A percentile compares a stretch with the other conserved stretches of the same genome.
These are phyloP conservation scores for Hormaphis cornu DNA, from an alignment of 1,140 invertebrate species.

Conservation along the genomic window DNA sequence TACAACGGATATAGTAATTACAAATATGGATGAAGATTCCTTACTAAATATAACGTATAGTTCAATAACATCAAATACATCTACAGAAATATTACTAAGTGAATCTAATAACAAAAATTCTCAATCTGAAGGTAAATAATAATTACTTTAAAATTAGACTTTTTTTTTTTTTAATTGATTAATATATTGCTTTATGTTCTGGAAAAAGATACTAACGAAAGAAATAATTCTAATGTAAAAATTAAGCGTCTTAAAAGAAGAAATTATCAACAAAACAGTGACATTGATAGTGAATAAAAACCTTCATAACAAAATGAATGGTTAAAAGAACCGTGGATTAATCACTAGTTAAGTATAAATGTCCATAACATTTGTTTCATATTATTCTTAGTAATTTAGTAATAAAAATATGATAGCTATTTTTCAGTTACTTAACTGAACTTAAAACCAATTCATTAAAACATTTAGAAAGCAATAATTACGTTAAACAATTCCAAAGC, in stretches of 20 bases:
- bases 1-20: too few relatives aligned
- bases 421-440: too few relatives aligned
- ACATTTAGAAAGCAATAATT: too few relatives aligned
- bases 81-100: neutral
- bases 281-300: neutral
- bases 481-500: too few relatives aligned
- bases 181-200: neutral
- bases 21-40: neutral
- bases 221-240: neutral
- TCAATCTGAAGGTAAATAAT: neutral
- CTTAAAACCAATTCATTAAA: too few relatives aligned
- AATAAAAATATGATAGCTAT: too few relatives aligned
- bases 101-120: neutral
- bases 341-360: too few relatives aligned
- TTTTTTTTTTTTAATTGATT: neutral
- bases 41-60: neutral
- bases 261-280: constrained; percentile 6
- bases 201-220: neutral
- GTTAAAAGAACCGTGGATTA: too few relatives aligned
- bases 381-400: too few relatives aligned
- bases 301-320: neutral
- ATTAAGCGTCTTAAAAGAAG: constrained; percentile 7
- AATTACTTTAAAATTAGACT: neutral
- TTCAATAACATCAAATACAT: neutral
- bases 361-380: too few relatives aligned